phyloP scores from a whole-genome alignment of 2,797 vertebrate genomes.

The Acanthiza pusilla region DNA sequence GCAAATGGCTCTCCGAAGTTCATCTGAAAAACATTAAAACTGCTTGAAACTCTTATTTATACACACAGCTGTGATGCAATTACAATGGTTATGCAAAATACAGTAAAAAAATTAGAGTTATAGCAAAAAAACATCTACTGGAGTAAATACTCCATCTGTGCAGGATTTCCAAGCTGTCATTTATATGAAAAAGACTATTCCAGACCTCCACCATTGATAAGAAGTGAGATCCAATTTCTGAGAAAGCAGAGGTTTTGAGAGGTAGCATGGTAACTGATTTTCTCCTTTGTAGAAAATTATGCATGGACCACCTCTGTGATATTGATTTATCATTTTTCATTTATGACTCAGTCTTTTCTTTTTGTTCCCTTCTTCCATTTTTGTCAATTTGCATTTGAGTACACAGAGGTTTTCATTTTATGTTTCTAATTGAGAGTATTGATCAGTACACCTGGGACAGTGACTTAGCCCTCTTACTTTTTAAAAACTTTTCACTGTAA shows the following conservation, averaged over 20 bases:
- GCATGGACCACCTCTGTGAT: neutral
- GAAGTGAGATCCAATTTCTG: neutral
- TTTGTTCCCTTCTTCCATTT: neutral
- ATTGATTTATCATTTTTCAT: neutral
- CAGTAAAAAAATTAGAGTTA: neutral
- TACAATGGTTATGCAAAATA: neutral
- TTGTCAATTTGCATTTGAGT: neutral
- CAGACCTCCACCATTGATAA: neutral
- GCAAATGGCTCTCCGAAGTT: neutral
- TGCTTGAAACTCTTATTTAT: neutral
- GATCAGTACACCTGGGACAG: neutral
- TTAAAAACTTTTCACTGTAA: neutral
- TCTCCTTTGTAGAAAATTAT: neutral
- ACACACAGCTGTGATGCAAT: neutral
- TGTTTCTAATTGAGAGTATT: neutral
- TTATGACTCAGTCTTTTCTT: neutral
- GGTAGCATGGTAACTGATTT: rapidly evolving
- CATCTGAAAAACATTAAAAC: neutral
- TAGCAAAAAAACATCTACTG: neutral
- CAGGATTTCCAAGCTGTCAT: neutral
- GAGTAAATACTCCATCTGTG: neutral
- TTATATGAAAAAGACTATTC: neutral
- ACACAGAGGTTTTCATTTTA: neutral
- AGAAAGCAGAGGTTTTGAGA: neutral
- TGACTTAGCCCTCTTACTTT: neutral